phyloP scores from a whole-genome alignment of 2,113 vertebrate species.

The Hystrix cristata region DNA sequence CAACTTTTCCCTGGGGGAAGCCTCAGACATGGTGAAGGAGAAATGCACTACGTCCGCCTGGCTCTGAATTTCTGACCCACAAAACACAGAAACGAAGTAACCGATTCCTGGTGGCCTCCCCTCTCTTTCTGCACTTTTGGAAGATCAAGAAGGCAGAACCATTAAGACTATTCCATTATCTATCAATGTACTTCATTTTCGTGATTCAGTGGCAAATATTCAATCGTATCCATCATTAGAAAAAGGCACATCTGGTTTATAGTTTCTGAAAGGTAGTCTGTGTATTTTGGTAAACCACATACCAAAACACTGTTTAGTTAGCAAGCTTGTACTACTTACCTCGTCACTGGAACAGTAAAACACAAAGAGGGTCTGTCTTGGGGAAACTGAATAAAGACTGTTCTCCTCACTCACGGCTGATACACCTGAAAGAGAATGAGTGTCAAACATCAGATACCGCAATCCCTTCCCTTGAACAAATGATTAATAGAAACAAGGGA shows the following conservation, averaged over 20 bases:
- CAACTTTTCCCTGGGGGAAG: background rate
- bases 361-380: background rate
- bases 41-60: background rate
- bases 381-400: background rate
- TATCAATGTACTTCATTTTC: background rate
- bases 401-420: background rate
- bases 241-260: background rate
- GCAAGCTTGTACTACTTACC: background rate
- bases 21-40: background rate
- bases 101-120: background rate
- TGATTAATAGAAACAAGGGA: background rate
- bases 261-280: background rate
- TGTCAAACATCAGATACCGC: background rate
- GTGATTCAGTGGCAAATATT: conserved; percentile 30
- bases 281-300: background rate
- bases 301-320: background rate
- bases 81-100: background rate
- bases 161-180: conserved; percentile 45
- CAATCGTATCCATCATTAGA: background rate
- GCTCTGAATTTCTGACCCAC: background rate
- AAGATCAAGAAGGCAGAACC: background rate
- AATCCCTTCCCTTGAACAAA: background rate
- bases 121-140: background rate
- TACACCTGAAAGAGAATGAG: background rate
- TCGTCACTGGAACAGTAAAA: background rate